Evolutionary conservation across 2,797 vertebrate genomes (phyloP).

Genomic region (Aldrovandia affinis): DNA sequence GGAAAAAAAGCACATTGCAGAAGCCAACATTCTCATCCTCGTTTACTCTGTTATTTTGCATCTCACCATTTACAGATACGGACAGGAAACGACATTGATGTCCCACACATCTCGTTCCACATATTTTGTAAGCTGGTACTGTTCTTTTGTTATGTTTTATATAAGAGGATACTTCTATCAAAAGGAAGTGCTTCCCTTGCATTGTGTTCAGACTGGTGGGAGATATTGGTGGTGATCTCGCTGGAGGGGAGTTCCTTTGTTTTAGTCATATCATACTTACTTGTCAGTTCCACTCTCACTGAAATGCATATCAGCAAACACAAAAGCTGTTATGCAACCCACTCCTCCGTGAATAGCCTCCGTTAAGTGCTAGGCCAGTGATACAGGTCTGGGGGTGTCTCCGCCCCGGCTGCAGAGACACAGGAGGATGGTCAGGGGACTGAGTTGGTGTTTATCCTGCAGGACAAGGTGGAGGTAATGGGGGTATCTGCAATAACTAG

Average conservation of each 20-base stretch:
- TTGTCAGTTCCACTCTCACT: constrained; percentile 58
- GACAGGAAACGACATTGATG: constrained; percentile 42
- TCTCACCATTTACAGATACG: constrained; percentile 26
- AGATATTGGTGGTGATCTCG: constrained; percentile 42
- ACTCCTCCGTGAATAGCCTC: constrained; percentile 29
- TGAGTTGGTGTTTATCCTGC: no score
- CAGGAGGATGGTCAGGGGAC: background rate
- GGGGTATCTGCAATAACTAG: background rate
- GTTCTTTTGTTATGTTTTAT: constrained; percentile 43
- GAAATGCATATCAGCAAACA: constrained; percentile 54
- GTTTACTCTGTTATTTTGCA: constrained; percentile 31
- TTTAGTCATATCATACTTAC: constrained; percentile 59
- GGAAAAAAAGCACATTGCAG: background rate
- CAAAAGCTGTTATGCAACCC: constrained; percentile 56
- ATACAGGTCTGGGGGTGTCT: background rate
- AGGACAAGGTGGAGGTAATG: background rate
- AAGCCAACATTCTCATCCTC: background rate
- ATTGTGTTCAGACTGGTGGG: constrained; percentile 42
- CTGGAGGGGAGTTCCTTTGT: constrained; percentile 61
- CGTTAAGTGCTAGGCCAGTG: background rate
- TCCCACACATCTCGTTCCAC: constrained; percentile 58
- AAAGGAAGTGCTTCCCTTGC: constrained; percentile 44
- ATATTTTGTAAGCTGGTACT: constrained; percentile 61
- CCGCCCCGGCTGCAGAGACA: background rate
- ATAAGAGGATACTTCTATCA: constrained; percentile 49